Percentiles rank a stretch among this genome's conserved stretches.
These are phyloP conservation scores for Sialis lutaria DNA, from an alignment of 2,888 invertebrate genomes.

Conservation along the genomic window DNA sequence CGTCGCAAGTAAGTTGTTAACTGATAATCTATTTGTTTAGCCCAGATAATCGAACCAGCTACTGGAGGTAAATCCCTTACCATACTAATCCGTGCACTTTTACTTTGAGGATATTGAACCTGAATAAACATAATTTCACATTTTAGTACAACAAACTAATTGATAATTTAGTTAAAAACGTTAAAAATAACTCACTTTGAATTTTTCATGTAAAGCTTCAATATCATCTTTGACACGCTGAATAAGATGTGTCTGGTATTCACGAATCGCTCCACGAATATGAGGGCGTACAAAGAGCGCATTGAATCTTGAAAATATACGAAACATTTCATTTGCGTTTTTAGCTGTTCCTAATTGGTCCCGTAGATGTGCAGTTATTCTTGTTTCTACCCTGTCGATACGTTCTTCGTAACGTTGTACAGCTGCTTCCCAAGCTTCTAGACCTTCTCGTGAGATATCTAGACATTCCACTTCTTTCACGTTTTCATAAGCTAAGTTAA, in stretches of 20 bases:
- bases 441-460: conserved; percentile 92
- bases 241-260: conserved; percentile 97
- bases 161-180: not conserved
- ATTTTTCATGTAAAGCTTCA: conserved; percentile 92
- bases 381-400: conserved; percentile 94
- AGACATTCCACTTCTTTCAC: conserved; percentile 97
- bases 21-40: conserved; percentile 94
- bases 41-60: conserved; percentile 98
- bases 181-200: conserved; percentile 51
- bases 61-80: conserved; percentile 92
- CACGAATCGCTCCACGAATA: conserved; percentile 95
- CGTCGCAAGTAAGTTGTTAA: conserved; percentile 88
- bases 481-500: conserved; percentile 91
- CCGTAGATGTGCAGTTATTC: conserved; percentile 91
- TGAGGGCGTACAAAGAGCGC: conserved; percentile 97
- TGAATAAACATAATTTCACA: conserved; percentile 19
- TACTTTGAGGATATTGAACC: conserved; percentile 91
- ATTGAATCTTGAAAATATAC: conserved; percentile 96
- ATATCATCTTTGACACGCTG: conserved; percentile 99
- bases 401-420: conserved; percentile 93
- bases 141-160: not conserved
- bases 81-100: conserved; percentile 78
- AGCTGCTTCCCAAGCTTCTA: conserved; percentile 96
- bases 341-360: conserved; percentile 97
- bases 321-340: conserved; percentile 99